A percentile compares a stretch with the other conserved stretches of the same genome.
These are phyloP conservation scores for Chrysomela aeneicollis DNA, from an alignment of 2,888 invertebrate species.

Conservation along the genomic window DNA sequence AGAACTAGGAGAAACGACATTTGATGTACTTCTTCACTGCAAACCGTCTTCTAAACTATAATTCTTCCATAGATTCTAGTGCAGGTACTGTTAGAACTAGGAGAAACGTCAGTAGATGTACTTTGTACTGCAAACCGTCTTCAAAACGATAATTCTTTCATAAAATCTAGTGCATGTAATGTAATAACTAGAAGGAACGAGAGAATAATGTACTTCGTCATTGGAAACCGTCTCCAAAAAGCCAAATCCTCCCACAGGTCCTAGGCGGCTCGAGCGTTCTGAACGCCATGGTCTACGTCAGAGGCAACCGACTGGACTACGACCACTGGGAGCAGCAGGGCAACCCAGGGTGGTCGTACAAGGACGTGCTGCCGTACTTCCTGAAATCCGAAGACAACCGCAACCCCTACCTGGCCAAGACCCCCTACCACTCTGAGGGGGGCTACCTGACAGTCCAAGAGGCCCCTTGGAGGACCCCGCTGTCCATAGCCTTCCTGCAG, in stretches of 20 bases:
- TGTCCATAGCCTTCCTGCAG: conserved; percentile 83
- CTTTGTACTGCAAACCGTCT: too few relatives aligned
- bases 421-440: conserved; percentile 78
- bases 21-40: too few relatives aligned
- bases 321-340: conserved; percentile 86
- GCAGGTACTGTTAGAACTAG: too few relatives aligned
- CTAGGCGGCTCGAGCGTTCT: conserved; percentile 88
- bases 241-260: conserved; percentile 53
- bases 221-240: background rate
- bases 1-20: too few relatives aligned
- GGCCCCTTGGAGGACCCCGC: conserved; percentile 82
- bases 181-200: too few relatives aligned
- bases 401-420: conserved; percentile 80
- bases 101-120: too few relatives aligned
- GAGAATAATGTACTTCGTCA: too few relatives aligned
- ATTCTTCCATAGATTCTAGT: too few relatives aligned
- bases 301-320: conserved; percentile 87
- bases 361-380: conserved; percentile 83
- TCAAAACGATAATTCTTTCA: too few relatives aligned
- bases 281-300: conserved; percentile 91
- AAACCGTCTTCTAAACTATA: too few relatives aligned
- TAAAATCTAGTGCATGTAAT: too few relatives aligned
- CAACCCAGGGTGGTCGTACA: conserved; percentile 87
- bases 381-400: conserved; percentile 88
- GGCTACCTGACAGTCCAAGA: conserved; percentile 87